Evolutionary conservation across 2,797 vertebrate species (phyloP), one percentile per base, ranked within the genome.

Genomic region (Microchirus variegatus): DNA sequence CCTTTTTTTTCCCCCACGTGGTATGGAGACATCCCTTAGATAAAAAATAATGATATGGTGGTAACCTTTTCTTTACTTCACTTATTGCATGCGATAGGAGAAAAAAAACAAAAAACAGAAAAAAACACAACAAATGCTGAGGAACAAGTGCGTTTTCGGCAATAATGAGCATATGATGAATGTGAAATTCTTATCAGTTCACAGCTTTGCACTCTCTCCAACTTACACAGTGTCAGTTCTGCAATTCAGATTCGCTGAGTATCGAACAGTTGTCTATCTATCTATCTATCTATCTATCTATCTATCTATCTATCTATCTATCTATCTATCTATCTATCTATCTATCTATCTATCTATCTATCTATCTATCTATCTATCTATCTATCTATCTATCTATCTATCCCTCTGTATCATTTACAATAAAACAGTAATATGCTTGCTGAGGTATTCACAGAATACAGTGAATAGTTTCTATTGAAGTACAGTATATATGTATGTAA

Each of bases 221-320:
- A 92, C 93, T 85, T 94, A 95, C 96, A 97, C 96, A 97, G 96
- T 98, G 96, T 96, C 93, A 91, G 93, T 95, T 95, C 91, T 91
- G 93, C 93, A 94, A 86, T 92, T 94, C 93, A 93, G 89, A 81
- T 90, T 90, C 87, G 81, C 88, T 90, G 90, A 92, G 87, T 89
- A 85, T 84, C 80, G 77, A 87, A 86, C 76, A 78, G 63, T 85
- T 84, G 67, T 87, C 72, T 44, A 80, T 80, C 70, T 82, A 65
- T 78, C 80, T 9, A 77, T 85, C 81, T 78, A 75, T 84, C 84
- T 83, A 81, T 85, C 82, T 87, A 82, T 85, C 80, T 85, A 80
- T 83, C 73, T 87, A 80, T 85, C 77, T 85, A 77, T 83, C 82
- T 83, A 66, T 85, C 76, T 85, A 67, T 78, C 80, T 82, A 64